Evolutionary conservation across 2,797 vertebrate genomes (phyloP), one percentile per base, ranked within the genome.

Genomic region (Darevskia mixta): DNA sequence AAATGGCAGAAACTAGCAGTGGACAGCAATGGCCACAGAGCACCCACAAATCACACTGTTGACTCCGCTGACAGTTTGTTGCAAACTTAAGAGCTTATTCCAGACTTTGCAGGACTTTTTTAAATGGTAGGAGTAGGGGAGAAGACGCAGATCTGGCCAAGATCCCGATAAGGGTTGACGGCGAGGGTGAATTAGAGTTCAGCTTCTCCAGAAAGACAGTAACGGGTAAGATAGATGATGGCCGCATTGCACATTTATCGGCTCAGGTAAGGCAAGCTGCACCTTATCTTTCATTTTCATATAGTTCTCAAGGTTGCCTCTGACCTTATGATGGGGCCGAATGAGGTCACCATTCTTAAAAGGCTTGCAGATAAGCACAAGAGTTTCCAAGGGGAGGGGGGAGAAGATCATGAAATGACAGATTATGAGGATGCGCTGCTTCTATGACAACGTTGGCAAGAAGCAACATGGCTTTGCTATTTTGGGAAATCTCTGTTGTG

Each of bases 381-480:
- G 82, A 38, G 38, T 82, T 66, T 18, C 23, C 71, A 45, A 32
- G 69, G 38, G 45, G 29, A 4, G 20, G 20, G 17, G 7, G 20
- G 1, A 35, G 55, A 77, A 41, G 55, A 77, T 77, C 27, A 49
- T 78, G 80, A 83, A 64, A 75, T 75, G 49, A 41, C 9, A 35
- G 61, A 77, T 71, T 38, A 58, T n/a, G 73, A 58, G 80, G 43
- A 69, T 55, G 79, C 73, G 38, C 27, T 15, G 64, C 80, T 87
- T 87, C 80, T 87, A 87, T 83, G 73, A 87, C 73, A 77, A 83
- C 61, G 41, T n/a, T 87, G 86, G 86, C 79, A 76, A 87, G n/a
- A 32, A 83, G n/a, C n/a, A 55, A 71, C 13, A 29, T 8, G 6
- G 23, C 23, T 27, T 77, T 69, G 8, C 86, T 87, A 82, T 67